Conservation (phyloP, 2,113 vertebrate genomes). For the Ahaetulla prasina region DNA sequence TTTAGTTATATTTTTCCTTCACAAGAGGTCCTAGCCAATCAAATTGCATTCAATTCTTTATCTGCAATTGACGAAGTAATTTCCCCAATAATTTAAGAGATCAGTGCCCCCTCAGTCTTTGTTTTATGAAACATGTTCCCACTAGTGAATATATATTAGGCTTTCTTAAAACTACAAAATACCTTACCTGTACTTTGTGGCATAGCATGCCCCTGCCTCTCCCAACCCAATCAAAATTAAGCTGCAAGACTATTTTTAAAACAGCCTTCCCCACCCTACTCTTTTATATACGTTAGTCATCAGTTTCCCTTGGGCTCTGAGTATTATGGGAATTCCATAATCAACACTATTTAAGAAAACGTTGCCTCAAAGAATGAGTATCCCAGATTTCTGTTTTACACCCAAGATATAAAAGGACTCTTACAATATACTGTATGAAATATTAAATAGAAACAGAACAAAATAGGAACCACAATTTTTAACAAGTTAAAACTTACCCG, state of each 20-base stretch:
- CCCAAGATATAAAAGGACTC: neutral
- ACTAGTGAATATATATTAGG: neutral
- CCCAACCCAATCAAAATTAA: neutral
- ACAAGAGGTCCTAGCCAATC: neutral
- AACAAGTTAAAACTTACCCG: neutral
- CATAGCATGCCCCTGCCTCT: neutral
- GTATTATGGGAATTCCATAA: neutral
- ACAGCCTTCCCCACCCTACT: neutral
- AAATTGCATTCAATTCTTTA: neutral
- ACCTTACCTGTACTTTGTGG: neutral
- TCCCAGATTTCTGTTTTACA: neutral
- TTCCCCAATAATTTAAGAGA: neutral
- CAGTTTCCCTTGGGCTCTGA: neutral
- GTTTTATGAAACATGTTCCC: neutral
- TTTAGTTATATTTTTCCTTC: neutral
- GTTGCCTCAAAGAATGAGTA: neutral
- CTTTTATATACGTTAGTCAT: neutral
- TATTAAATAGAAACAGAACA: neutral
- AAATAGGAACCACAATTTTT: neutral
- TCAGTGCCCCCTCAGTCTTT: neutral
- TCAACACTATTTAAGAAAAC: neutral
- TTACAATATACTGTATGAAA: neutral
- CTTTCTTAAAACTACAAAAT: neutral
- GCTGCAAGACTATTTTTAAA: neutral
- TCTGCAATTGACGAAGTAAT: neutral